A percentile compares a stretch with the other conserved stretches of the same genome.
These are phyloP conservation scores for Scaptomyza montana DNA, from an alignment of 1,140 invertebrate genomes.

Conservation along the genomic window DNA sequence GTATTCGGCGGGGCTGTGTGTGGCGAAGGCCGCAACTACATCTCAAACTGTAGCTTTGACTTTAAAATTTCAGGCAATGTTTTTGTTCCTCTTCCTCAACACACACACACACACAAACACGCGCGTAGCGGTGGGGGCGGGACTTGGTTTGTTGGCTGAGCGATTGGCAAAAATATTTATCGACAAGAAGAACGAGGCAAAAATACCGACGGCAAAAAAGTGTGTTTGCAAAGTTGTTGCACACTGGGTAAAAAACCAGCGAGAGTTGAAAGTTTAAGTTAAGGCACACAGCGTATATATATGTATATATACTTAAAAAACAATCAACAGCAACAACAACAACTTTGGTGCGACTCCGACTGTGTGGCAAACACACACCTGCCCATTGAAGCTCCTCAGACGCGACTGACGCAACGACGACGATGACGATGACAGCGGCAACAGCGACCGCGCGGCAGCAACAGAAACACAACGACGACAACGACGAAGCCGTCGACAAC, in stretches of 20 bases:
- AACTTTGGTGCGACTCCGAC: constrained; percentile 61
- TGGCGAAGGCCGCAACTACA: not conserved
- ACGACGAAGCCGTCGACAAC: constrained; percentile 24
- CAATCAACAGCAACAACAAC: constrained; percentile 16
- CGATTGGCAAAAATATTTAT: constrained; percentile 7
- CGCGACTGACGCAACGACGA: constrained; percentile 74
- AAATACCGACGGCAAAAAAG: constrained; percentile 44
- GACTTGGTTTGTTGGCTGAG: too few species aligned
- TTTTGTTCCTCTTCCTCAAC: not conserved
- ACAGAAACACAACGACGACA: constrained; percentile 15
- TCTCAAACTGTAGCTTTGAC: constrained; percentile 1
- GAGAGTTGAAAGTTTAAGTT: constrained; percentile 11
- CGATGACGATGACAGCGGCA: constrained; percentile 45
- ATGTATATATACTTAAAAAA: not conserved
- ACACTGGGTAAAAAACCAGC: not conserved
- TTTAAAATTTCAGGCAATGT: constrained; percentile 35
- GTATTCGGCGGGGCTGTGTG: not conserved
- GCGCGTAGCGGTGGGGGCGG: not conserved
- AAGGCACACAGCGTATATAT: constrained; percentile 21
- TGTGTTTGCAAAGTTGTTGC: constrained; percentile 10
- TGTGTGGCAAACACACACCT: constrained; percentile 71
- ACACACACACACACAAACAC: not conserved
- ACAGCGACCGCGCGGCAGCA: constrained; percentile 23
- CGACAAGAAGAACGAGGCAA: not conserved
- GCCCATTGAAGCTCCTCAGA: constrained; percentile 81